Evolutionary conservation across 2,113 vertebrate species (phyloP), one percentile per base, ranked within the genome.

Genomic region (Thomomys bottae): DNA sequence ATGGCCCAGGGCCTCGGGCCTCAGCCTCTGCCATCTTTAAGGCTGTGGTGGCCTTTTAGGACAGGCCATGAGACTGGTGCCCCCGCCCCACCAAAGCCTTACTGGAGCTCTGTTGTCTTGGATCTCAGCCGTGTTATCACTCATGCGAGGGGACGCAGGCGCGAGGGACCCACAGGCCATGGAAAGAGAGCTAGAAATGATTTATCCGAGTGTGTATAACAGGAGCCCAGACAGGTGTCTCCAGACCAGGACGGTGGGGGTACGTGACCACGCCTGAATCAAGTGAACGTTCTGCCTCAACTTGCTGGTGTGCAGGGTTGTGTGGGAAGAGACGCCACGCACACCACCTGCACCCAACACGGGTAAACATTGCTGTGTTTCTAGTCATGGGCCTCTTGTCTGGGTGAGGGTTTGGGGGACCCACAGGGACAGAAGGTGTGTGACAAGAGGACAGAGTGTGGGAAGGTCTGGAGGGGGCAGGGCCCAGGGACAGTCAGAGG

Each of bases 301-400:
- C 45, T 0, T 0, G 24, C 6, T 10, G 1, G 57, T 23, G 32
- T 4, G 26, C 4, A 78, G 77, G 77, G 34, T 4, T 6, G n/a
- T 6, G n/a, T 75, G 42, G 2, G 36, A 42, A 64, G 59, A 59
- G 36, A 11, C 59, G 15, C 18, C 12, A 10, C 24, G 40, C 63
- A 11, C 42, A 20, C 0, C 26, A 66, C 36, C 12, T 2, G 36
- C 26, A 14, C 10, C 30, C 10, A 5, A 0, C 49, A 54, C 14
- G 6, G 17, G 49, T 4, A 54, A 0, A 4, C 28, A 8, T 6
- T 20, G 21, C 7, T 4, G 0, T 6, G 20, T 0, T 3, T 12
- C 84, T 14, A 28, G 8, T 38, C 45, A 23, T 4, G 24, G 0
- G 8, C 11, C 10, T n/a, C 45, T n/a, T 11, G 34, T 66, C 34